phyloP scores from a whole-genome alignment of 2,888 invertebrate species.

The Myopa tessellatipennis region DNA sequence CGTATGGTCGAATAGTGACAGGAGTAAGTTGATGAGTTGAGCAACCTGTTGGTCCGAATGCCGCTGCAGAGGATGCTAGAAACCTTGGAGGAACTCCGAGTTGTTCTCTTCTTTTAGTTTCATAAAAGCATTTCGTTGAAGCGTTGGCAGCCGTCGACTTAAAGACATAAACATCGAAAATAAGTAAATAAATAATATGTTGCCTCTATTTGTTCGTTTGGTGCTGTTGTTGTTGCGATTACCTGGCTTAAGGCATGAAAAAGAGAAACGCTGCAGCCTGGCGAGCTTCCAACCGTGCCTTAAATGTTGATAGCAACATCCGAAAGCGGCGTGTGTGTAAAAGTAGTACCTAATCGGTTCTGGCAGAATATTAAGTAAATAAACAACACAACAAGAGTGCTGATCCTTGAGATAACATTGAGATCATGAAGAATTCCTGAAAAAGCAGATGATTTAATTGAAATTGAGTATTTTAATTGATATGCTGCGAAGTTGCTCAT shows the following conservation, averaged over 20 bases:
- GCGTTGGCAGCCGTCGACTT: too few relatives aligned
- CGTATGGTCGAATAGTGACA: too few relatives aligned
- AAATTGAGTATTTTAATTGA: too few relatives aligned
- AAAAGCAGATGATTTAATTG: background rate
- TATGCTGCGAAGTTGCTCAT: too few relatives aligned
- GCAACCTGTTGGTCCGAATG: too few relatives aligned
- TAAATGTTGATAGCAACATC: too few relatives aligned
- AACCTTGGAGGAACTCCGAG: background rate
- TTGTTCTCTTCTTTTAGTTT: background rate
- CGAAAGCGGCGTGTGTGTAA: background rate
- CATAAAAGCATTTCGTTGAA: too few relatives aligned
- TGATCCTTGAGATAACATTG: background rate
- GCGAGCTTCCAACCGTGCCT: background rate
- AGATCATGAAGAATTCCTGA: background rate
- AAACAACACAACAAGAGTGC: background rate
- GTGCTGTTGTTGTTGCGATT: conserved; percentile 27
- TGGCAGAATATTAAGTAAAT: background rate
- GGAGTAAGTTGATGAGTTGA: too few relatives aligned
- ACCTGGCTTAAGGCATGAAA: background rate
- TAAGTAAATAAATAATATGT: background rate
- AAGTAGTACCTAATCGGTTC: too few relatives aligned
- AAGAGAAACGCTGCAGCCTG: conserved; percentile 10
- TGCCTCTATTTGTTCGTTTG: conserved; percentile 25
- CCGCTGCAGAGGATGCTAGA: too few relatives aligned
- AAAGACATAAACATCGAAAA: too few relatives aligned